Evolutionary conservation across 2,888 invertebrate species (phyloP), one percentile per base, ranked within the genome.

Genomic region (Agrochola lychnidis): DNA sequence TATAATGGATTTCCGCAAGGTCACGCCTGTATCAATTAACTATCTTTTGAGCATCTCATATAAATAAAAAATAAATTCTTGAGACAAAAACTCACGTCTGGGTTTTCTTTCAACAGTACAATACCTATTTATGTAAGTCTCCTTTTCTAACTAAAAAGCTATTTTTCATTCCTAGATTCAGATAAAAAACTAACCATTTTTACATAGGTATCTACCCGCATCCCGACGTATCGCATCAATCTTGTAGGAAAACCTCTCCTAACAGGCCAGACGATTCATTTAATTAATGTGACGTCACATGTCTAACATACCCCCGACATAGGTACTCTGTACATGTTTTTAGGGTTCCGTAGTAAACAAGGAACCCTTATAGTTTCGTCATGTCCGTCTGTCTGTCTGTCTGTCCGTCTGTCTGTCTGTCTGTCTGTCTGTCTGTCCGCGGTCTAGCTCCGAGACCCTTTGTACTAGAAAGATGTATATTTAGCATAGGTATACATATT

Each of bases 251-350:
- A 67, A 42, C 70, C 14, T 64, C 30, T 10, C 19, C 14, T 36
- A 19, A 36, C 61, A 57, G 14, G n/a, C 36, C 30, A 36, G 51
- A 51, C 25, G 59, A 57, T 57, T 72, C 12, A 63, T 81, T 68
- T 82, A 72, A 81, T 82, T 53, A 78, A 77, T 82, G 67, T 68
- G 42, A 78, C 61, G 63, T 62, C 36, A 73, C 57, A 53, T 67
- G 40, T 66, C 53, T 73, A 30, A 51, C 42, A 45, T 36, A 19
- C 36, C 12, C 36, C n/a, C 36, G 30, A 68, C 36, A 36, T 40
- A 53, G 7, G 12, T 56, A 66, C 45, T 51, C 14, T 45, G 63
- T 62, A 53, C 3, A 22, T 64, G 59, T 57, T 51, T 59, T 30
- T n/a, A n/a, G n/a, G n/a, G n/a, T n/a, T n/a, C n/a, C n/a, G n/a